Evolutionary conservation across 2,797 vertebrate species (phyloP), one percentile per base, ranked within the genome.

Genomic region (Benthosema pterotum): DNA sequence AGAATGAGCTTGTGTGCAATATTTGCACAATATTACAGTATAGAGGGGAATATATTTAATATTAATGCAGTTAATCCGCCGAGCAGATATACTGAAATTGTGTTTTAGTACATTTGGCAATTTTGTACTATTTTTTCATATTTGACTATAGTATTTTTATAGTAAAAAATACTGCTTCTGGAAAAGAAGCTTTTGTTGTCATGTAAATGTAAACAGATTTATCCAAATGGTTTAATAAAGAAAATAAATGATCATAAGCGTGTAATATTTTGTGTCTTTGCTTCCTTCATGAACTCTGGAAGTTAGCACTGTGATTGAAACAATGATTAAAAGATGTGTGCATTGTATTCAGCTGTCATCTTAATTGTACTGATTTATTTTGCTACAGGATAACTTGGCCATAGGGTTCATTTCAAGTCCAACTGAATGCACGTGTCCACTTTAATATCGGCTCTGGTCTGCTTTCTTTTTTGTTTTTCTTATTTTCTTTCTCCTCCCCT

Each of bases 1-100:
- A 75, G 52, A 85, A 78, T n/a, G 43, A 80, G 75, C 65, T n/a
- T n/a, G 65, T 88, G 86, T 93, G 91, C 92, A 92, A 93, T 91
- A 92, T 92, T 93, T 92, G 86, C 90, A 90, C 85, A 72, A 79
- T 58, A 60, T 58, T 63, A 82, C 28, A 58, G 86, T 63, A 82
- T 38, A 58, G 86, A 85, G 75, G 74, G 78, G 72, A 73, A 79
- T 81, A 69, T 85, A 91, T 92, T 93, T 90, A 87, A 88, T 92
- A 91, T 93, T 17, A 73, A 19, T 69, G 60, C 43, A 54, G 67
- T 17, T 52, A 61, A 48, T 52, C 22, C 49, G 22, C 68, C 63
- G 69, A 74, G 56, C 43, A 58, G 70, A 70, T 52, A 70, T 52
- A 22, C 51, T 64, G 12, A 60, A 67, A 19, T 72, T 68, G 57